Conservation (phyloP, 2,113 vertebrate genomes). For the Carassius auratus region DNA sequence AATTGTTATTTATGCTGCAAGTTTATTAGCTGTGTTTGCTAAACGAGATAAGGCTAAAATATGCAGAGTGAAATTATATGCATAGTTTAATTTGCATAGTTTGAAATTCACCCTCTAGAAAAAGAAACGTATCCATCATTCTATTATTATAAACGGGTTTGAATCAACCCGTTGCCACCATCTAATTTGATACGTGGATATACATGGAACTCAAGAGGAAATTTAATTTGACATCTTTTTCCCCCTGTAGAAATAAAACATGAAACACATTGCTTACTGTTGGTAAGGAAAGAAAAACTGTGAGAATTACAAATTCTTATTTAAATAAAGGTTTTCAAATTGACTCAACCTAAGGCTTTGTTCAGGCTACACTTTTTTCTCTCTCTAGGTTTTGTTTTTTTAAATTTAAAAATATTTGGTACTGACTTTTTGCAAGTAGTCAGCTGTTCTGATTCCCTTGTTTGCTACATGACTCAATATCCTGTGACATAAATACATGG, state of each 20-base stretch:
- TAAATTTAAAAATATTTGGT: neutral
- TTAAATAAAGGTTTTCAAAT: conserved; percentile 2
- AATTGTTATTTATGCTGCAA: conserved; percentile 35
- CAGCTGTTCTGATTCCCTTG: neutral
- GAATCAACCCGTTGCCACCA: neutral
- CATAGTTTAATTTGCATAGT: conserved; percentile 40
- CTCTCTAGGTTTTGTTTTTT: neutral
- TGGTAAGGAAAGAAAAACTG: neutral
- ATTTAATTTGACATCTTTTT: neutral
- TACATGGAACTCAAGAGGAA: neutral
- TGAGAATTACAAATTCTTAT: neutral
- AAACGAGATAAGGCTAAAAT: conserved; percentile 35
- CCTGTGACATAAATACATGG: neutral
- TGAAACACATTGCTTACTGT: neutral
- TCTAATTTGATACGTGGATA: conserved; percentile 1
- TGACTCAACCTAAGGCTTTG: neutral
- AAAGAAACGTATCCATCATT: conserved; percentile 4
- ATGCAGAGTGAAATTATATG: conserved; percentile 20
- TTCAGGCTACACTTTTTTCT: neutral
- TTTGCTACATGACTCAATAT: neutral
- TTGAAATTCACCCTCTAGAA: conserved; percentile 28
- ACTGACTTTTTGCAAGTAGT: neutral
- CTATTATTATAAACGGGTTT: conserved; percentile 8
- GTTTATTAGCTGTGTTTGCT: conserved; percentile 37
- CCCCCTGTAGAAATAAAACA: neutral